Evolutionary conservation across 92 coral and sea anemone species (phyloP), one percentile per base, ranked within the genome.

Genomic region (Phenganax marumi): DNA sequence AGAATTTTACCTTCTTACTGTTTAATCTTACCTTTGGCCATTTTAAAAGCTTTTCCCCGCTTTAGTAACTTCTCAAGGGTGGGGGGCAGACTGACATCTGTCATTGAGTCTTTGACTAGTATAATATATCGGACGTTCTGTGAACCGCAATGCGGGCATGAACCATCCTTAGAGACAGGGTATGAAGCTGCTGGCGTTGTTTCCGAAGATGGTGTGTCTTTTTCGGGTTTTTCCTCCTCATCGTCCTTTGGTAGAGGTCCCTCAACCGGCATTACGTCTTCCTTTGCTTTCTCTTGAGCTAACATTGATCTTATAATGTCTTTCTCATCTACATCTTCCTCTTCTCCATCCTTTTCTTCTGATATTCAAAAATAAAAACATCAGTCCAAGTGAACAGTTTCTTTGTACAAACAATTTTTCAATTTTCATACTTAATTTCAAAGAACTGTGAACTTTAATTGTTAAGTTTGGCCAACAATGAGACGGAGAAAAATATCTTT

Each of bases 251-350:
- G 55, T 56, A 62, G 9, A 14, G 68, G 50, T 11, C 65, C 68
- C 1, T 54, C 63, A 21, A 50, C 52, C 0, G 81, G 68, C 49
- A n/a, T 60, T 49, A 14, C 76, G 56, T 46, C 52, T 18, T 64
- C 85, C 18, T 96, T 92, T 71, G 73, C 86, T 77, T 93, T 84
- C 64, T 96, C 99, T 88, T 85, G 92, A 11, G 93, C 99, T 55
- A 96, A 85, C 99, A 92, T 96, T 85, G 90, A 92, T 76, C 89
- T 92, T 64, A 96, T 92, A 25, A 96, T 90, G 55, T 92, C 99
- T 55, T 96, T 94, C 48, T 96, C 97, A 66, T 91, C 91, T 25
- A 91, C 82, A 17, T 92, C 97, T 81, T 92, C 98, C 47, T 95
- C 98, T 10, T 91, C 97, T 12, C 87, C 95, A 6, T 82, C 87